Evolutionary conservation across 2,113 vertebrate species (phyloP).

Genomic region (Boleophthalmus pectinirostris): DNA sequence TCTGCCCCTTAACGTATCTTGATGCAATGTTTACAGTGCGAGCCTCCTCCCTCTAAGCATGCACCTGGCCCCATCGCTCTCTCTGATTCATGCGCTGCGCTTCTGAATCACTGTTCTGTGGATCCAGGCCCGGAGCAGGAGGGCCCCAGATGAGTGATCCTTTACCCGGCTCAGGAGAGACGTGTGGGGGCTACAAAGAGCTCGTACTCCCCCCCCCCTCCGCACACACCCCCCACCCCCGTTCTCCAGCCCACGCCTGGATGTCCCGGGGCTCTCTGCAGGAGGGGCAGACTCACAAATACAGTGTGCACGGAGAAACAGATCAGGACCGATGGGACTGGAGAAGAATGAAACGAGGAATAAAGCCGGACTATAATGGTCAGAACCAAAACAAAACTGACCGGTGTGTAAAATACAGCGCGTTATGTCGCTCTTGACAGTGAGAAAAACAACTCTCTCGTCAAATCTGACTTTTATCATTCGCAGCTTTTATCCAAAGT

Average conservation of each 20-base stretch:
- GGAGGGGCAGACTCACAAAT: neutral
- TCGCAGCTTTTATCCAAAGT: no score
- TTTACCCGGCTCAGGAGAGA: conserved; percentile 1
- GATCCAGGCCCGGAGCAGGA: neutral
- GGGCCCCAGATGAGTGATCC: conserved; percentile 1
- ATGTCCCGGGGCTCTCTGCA: neutral
- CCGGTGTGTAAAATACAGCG: neutral
- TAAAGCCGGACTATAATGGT: neutral
- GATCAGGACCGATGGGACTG: neutral
- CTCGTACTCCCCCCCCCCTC: neutral
- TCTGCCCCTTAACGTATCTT: neutral
- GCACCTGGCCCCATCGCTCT: neutral
- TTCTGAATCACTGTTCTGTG: neutral
- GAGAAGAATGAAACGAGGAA: neutral
- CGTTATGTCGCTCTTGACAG: no score
- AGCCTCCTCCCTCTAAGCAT: neutral
- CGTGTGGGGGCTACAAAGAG: conserved; percentile 6
- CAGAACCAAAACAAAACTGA: neutral
- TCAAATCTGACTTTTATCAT: no score
- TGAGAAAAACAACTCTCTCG: no score
- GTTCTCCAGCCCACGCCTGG: neutral
- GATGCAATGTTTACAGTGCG: neutral
- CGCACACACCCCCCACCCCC: no score
- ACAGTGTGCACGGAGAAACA: neutral
- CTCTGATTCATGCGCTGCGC: neutral